Percentiles rank a stretch among this genome's conserved stretches.
phyloP scores from a whole-genome alignment of 1,140 invertebrate genomes.

The Tenebrio molitor region DNA sequence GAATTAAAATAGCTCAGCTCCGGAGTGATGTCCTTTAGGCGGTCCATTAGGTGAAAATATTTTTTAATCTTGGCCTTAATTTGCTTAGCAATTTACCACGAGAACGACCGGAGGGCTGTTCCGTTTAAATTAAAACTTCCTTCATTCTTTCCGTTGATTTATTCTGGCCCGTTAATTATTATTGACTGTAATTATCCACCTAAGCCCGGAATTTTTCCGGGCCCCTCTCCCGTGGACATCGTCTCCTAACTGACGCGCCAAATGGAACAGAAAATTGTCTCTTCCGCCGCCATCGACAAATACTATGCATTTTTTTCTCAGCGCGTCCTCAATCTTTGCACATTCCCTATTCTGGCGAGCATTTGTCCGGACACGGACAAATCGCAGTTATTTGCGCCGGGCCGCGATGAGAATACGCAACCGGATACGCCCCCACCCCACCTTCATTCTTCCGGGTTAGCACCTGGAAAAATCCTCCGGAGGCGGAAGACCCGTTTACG shows the following conservation, averaged over 20 bases:
- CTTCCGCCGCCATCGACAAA: conserved; percentile 58
- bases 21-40: neutral
- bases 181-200: conserved; percentile 60
- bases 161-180: conserved; percentile 59
- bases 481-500: too few relatives aligned
- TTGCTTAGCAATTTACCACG: conserved; percentile 42
- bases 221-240: conserved; percentile 48
- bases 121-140: conserved; percentile 52
- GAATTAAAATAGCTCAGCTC: neutral
- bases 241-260: conserved; percentile 60
- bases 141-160: conserved; percentile 57
- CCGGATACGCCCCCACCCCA: too few relatives aligned
- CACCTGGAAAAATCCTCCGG: too few relatives aligned
- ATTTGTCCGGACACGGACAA: conserved; percentile 66
- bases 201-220: conserved; percentile 55
- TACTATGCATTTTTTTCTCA: conserved; percentile 64
- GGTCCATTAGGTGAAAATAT: conserved; percentile 45
- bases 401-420: conserved; percentile 63
- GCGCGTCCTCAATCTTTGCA: conserved; percentile 63
- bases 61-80: conserved; percentile 47
- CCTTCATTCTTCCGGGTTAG: too few relatives aligned
- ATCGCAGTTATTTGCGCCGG: conserved; percentile 65
- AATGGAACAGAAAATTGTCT: conserved; percentile 65
- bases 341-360: conserved; percentile 60
- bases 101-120: conserved; percentile 10